These are phyloP conservation scores for Periplaneta americana DNA, from an alignment of 1,140 invertebrate species.

Conservation along the genomic window DNA sequence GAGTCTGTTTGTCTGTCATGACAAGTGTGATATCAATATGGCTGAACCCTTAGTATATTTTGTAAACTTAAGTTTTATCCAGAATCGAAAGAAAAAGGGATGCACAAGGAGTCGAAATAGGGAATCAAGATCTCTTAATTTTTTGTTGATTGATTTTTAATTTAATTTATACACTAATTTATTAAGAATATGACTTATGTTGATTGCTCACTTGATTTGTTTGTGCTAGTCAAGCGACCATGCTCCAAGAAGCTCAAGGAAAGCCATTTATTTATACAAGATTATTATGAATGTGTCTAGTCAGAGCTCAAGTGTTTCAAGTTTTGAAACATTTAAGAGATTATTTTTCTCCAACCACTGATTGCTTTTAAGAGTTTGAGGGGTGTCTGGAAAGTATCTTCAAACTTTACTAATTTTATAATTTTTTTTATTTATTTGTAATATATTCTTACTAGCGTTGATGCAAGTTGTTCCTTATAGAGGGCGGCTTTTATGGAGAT, in stretches of 20 bases:
- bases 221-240: constrained; percentile 7
- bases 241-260: constrained; percentile 1
- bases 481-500: background rate
- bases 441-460: background rate
- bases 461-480: background rate
- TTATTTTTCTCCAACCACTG: background rate
- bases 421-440: background rate
- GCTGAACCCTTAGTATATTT: background rate
- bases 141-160: background rate
- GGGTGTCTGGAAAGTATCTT: background rate
- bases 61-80: background rate
- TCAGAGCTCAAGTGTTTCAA: background rate
- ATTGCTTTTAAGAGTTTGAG: background rate
- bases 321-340: background rate
- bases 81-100: background rate
- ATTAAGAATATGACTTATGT: constrained; percentile 1
- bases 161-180: background rate
- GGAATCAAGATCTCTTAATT: background rate
- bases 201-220: background rate
- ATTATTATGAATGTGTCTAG: background rate
- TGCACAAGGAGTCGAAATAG: background rate
- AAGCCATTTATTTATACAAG: background rate
- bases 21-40: background rate
- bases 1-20: background rate
- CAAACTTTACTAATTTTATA: too few relatives aligned